Percentiles rank a stretch among this genome's conserved stretches.
Evolutionary conservation across 2,113 vertebrate genomes (phyloP).

Genomic region (Taxidea taxus): DNA sequence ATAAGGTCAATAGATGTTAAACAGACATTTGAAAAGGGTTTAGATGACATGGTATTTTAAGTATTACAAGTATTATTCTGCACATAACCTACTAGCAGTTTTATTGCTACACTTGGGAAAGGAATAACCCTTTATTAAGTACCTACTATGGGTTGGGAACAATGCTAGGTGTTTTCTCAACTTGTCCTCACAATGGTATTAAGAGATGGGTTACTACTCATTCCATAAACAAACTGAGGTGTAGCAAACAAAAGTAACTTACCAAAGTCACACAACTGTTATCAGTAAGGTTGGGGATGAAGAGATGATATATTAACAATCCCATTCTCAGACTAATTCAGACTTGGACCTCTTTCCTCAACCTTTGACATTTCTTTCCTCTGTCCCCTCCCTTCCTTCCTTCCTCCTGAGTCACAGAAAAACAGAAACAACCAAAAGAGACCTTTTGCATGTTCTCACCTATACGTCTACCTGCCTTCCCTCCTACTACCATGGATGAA

Average conservation of each 20-base stretch:
- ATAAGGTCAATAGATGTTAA: background rate
- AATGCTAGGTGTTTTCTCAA: background rate
- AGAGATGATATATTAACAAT: background rate
- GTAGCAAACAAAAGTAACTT: background rate
- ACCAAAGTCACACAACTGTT: background rate
- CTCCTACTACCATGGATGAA: background rate
- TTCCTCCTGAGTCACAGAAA: background rate
- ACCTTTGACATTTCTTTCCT: background rate
- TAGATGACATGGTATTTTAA: slow-evolving; percentile 30
- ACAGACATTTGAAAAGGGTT: background rate
- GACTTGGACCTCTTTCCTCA: background rate
- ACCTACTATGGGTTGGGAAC: background rate
- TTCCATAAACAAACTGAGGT: background rate
- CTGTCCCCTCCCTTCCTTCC: background rate
- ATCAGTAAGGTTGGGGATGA: background rate
- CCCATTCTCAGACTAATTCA: background rate
- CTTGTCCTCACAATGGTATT: background rate
- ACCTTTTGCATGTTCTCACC: background rate
- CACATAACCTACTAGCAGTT: background rate
- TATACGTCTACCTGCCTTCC: background rate
- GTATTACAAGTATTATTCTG: background rate
- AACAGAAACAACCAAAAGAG: background rate
- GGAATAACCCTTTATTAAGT: background rate
- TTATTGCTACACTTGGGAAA: background rate
- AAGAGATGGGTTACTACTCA: background rate